Evolutionary conservation across 2,888 invertebrate genomes (phyloP), one percentile per base, ranked within the genome.

Genomic region (Parelbella ahira): DNA sequence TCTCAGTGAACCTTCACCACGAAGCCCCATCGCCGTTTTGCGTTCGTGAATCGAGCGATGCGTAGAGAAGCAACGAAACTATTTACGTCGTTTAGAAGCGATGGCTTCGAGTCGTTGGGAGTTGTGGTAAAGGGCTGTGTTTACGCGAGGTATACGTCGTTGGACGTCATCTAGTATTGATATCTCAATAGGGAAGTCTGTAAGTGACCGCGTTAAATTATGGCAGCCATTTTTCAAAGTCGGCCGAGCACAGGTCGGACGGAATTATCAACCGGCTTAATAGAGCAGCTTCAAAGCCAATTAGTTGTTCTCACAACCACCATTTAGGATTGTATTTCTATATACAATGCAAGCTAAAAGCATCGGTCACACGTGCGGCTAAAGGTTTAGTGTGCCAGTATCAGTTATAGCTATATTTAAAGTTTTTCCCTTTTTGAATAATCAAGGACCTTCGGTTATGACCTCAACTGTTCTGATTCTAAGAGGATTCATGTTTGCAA

Each of bases 111-210:
- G 11, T 11, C 13, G 6, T 18, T n/a, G 13, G n/a, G 15, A 23
- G 13, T 28, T 34, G 23, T 42, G 41, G 41, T 42, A 42, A 23
- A 28, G 25, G 41, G 21, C 41, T 23, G 54, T 66, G 69, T 74
- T 74, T 74, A 73, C 73, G 74, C 69, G 68, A 66, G 62, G 60
- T 57, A 66, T 64, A 67, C 71, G 75, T 68, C 72, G 64, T 67
- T 48, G 61, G 52, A 60, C 77, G 74, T 82, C 83, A 78, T 83
- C 79, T 78, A 63, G 63, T 73, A 82, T 77, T 84, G 84, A 86
- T 86, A 81, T 83, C 84, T 86, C 83, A 84, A 84, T 84, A 81
- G 79, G 79, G 81, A 83, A 82, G 82, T 80, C 63, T 79, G 73
- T 82, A 78, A 83, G 79, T 81, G 81, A 82, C 78, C 75, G 81